Evolutionary conservation across 2,113 vertebrate species (phyloP).

Genomic region (Nymphicus hollandicus): DNA sequence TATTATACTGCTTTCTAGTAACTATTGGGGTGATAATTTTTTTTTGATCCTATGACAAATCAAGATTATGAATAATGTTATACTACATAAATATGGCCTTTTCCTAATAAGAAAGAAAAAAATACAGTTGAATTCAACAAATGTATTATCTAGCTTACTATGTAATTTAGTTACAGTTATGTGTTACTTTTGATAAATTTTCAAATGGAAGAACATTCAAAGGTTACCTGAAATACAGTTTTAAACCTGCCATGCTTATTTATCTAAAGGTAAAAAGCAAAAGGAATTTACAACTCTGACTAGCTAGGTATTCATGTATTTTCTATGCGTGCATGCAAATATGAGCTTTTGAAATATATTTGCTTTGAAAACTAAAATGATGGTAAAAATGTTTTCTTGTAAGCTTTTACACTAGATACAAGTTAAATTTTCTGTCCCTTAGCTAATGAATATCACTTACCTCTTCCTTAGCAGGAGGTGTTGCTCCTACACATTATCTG

Average conservation of each 20-base stretch:
- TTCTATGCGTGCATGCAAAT: not conserved
- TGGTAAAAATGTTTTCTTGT: not conserved
- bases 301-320: not conserved
- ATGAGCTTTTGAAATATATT: not conserved
- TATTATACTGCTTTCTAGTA: not conserved
- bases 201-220: not conserved
- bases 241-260: not conserved
- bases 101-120: not conserved
- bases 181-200: not conserved
- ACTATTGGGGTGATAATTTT: not conserved
- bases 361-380: not conserved
- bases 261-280: not conserved
- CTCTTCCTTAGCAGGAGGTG: constrained; percentile 15
- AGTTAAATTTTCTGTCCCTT: not conserved
- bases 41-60: not conserved
- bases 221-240: not conserved
- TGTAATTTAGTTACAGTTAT: not conserved
- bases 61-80: not conserved
- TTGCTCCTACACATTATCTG: not conserved
- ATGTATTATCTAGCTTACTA: not conserved
- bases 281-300: not conserved
- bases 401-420: not conserved
- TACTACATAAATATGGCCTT: accelerated
- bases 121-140: not conserved
- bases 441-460: not conserved